Base-by-base conservation (phyloP, 2,797 vertebrate genomes). In the Acipenser ruthenus region DNA sequence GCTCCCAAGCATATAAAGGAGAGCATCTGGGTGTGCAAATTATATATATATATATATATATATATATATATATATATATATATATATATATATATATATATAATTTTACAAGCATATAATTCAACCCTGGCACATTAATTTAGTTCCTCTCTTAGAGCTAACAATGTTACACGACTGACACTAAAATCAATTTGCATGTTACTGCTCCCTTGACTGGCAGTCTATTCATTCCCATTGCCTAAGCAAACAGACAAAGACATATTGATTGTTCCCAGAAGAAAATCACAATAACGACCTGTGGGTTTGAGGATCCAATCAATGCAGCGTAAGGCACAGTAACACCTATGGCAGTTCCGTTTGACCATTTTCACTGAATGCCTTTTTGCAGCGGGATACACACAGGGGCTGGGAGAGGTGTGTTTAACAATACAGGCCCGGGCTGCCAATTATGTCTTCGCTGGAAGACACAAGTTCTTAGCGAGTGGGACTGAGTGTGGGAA, bases 211-310 rank as follows among this genome's bases (percentile, higher is more conserved):
- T 89, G 89, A 91, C 65, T 92, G 90, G 87, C 88, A 88, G 79
- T 77, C 86, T 86, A 84, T 86, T 86, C 88, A 89, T 90, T 86
- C 84, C 87, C 84, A 86, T 78, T 85, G 83, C 79, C 79, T 84
- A 79, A 77, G 80, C 82, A 82, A 82, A 80, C 71, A 78, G 82
- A 89, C 87, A 89, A 90, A 89, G 86, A 85, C 75, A 79, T 83
- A 91, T 90, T 88, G 90, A 92, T 86, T 82, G 77, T 78, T 67
- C 68, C 74, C 52, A 72, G 75, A 83, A 71, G 63, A 60, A 66
- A 71, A 75, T 74, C 79, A 90, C 88, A 90, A 90, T 83, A 78
- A 75, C 69, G 8, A 73, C 76, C 81, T 83, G 80, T 81, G 82
- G 81, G 82, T 86, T 87, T 74, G 63, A 74, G 71, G 52, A 64